A percentile compares a stretch with the other conserved stretches of the same genome.
These are phyloP conservation scores for Cladopsammia gracilis DNA, from an alignment of 64 coral and sea anemone species.

Conservation along the genomic window DNA sequence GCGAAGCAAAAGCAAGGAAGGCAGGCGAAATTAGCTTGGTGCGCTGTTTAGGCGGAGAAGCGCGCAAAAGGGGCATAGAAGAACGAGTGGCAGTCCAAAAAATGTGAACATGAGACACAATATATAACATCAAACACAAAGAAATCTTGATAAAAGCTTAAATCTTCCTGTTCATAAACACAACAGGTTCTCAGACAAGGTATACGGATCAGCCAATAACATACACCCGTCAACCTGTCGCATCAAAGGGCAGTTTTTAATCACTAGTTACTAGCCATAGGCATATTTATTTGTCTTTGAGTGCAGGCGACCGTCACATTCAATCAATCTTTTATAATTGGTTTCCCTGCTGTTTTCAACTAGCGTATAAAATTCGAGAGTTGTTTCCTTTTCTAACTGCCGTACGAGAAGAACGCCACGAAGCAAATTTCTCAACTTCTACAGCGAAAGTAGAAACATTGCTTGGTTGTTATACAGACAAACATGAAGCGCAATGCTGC, in stretches of 20 bases:
- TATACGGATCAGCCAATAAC: conserved; percentile 69
- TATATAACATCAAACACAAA: not conserved
- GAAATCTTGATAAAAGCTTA: not conserved
- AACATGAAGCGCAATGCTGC: not conserved
- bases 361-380: not conserved
- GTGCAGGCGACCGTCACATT: not conserved
- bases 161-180: conserved; percentile 36
- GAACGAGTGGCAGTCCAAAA: not conserved
- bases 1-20: too few species aligned
- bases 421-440: not conserved
- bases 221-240: conserved; percentile 2
- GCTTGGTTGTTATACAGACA: not conserved
- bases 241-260: conserved; percentile 46
- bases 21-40: not conserved
- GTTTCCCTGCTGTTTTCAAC: not conserved
- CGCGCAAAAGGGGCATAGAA: too few species aligned
- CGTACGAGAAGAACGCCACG: not conserved
- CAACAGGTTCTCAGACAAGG: conserved; percentile 71
- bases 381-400: not conserved
- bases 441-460: not conserved
- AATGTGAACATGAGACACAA: not conserved
- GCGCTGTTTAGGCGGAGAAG: too few species aligned
- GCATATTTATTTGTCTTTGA: conserved; percentile 33
- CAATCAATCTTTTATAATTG: conserved; percentile 26
- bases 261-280: conserved; percentile 58